These are phyloP conservation scores for Manis crassicaudata DNA, from an alignment of 2,797 vertebrate species.

Conservation along the genomic window DNA sequence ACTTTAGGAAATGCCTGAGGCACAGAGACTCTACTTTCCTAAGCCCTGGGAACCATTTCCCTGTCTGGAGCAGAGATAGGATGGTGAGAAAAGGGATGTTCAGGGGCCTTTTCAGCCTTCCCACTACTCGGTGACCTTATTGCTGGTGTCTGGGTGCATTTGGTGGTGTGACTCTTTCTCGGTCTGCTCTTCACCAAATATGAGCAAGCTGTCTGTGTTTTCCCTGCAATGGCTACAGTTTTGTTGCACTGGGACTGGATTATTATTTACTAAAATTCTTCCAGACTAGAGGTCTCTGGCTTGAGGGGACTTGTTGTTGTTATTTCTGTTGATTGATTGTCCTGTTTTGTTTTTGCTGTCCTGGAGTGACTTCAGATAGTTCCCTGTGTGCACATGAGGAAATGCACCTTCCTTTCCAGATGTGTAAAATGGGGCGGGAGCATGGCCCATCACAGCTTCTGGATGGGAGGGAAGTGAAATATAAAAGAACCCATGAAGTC, in stretches of 20 bases:
- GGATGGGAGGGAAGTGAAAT: not conserved
- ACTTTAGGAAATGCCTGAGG: not conserved
- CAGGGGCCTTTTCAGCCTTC: not conserved
- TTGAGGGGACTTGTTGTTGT: not conserved
- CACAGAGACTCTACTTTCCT: not conserved
- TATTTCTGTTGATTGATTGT: not conserved
- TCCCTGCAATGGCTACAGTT: slow-evolving; percentile 62
- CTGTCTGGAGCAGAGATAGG: not conserved
- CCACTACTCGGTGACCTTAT: not conserved
- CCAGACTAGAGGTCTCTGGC: not conserved
- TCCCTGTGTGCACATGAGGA: not conserved
- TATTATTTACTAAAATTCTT: slow-evolving; percentile 58
- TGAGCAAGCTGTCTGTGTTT: slow-evolving; percentile 71
- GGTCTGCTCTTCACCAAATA: slow-evolving; percentile 55
- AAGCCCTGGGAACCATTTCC: not conserved
- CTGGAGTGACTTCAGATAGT: slow-evolving; percentile 14
- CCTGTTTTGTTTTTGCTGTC: not conserved
- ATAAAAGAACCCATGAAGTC: not conserved
- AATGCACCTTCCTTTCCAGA: not conserved
- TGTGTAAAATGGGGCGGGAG: not conserved
- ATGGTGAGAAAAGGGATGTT: not conserved
- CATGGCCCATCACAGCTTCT: not conserved
- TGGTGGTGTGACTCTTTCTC: not conserved
- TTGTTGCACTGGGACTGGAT: slow-evolving; percentile 26
- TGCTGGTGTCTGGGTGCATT: not conserved